phyloP scores from a whole-genome alignment of 2,113 vertebrate genomes.

The Plestiodon gilberti region DNA sequence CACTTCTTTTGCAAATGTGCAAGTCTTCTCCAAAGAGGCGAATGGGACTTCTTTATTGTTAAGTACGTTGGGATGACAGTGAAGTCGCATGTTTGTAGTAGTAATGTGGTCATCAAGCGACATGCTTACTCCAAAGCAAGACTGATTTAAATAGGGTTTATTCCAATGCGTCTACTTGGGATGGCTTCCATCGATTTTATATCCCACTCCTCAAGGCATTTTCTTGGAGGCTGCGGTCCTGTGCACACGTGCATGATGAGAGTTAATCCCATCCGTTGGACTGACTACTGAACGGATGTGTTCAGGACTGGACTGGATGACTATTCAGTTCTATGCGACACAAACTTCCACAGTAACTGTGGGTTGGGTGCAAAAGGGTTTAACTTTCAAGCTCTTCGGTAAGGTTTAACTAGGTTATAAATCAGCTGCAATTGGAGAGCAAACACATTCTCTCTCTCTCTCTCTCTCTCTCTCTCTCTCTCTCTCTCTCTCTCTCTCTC shows the following conservation, averaged over 20 bases:
- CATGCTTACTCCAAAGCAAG: too few species aligned
- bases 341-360: not conserved
- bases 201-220: too few species aligned
- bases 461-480: too few species aligned
- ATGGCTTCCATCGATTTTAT: not conserved
- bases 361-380: not conserved
- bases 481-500: not conserved
- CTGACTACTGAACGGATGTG: not conserved
- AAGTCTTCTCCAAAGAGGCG: not conserved
- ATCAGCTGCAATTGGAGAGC: not conserved
- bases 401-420: not conserved
- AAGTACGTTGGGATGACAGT: not conserved
- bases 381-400: not conserved
- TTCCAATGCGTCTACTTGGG: too few species aligned
- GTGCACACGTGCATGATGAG: not conserved
- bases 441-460: not conserved
- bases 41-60: not conserved
- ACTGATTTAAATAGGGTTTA: too few species aligned
- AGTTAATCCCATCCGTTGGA: not conserved
- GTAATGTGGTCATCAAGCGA: too few species aligned
- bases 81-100: too few species aligned
- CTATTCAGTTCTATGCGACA: too few species aligned
- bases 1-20: not conserved
- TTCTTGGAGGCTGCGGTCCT: not conserved
- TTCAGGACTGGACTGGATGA: not conserved